Evolutionary conservation across 2,113 vertebrate species (phyloP).

Genomic region (Hymenochirus boettgeri): DNA sequence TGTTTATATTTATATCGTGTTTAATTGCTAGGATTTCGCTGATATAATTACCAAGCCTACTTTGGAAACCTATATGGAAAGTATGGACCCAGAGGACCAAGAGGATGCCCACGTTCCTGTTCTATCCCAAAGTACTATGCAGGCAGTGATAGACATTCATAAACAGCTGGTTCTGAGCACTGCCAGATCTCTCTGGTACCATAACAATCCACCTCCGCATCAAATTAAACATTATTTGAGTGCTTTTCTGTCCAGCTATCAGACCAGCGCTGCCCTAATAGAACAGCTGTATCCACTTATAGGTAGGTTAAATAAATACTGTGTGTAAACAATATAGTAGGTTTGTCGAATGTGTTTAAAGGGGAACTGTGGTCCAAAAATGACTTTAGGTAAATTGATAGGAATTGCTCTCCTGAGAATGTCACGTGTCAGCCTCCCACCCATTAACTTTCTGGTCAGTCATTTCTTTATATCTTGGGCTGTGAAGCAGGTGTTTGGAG

Average conservation of each 20-base stretch:
- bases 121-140: constrained; percentile 71
- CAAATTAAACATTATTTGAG: constrained; percentile 71
- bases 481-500: too few relatives aligned
- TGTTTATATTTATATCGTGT: neutral
- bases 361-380: too few relatives aligned
- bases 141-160: constrained; percentile 74
- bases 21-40: constrained; percentile 78
- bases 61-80: constrained; percentile 71
- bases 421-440: too few relatives aligned
- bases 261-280: constrained; percentile 81
- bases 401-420: too few relatives aligned
- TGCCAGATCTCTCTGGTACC: constrained; percentile 84
- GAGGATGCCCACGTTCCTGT: constrained; percentile 44
- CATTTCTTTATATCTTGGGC: too few relatives aligned
- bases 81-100: constrained; percentile 49
- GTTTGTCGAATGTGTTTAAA: too few relatives aligned
- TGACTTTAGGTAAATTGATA: too few relatives aligned
- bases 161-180: constrained; percentile 76
- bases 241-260: constrained; percentile 83
- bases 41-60: constrained; percentile 74
- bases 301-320: constrained; percentile 71
- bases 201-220: constrained; percentile 54
- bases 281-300: constrained; percentile 82
- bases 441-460: too few relatives aligned
- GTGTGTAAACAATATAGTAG: too few relatives aligned